These are phyloP conservation scores for Ectropis crepuscularia DNA, from an alignment of 2,888 invertebrate genomes.

Conservation along the genomic window DNA sequence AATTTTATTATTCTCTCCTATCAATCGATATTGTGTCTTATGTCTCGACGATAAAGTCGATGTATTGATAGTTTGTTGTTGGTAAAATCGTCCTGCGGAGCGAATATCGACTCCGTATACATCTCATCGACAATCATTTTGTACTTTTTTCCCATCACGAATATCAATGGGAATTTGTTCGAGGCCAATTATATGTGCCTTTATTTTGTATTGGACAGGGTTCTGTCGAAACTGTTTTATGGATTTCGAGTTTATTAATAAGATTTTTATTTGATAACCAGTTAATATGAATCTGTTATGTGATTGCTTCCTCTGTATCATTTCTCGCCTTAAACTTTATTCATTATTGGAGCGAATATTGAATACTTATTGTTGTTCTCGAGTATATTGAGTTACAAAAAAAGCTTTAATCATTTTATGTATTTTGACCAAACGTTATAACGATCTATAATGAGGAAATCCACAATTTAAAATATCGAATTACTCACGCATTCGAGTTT, in stretches of 20 bases:
- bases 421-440: no score
- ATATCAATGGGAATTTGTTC: constrained; percentile 84
- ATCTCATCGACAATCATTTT: constrained; percentile 79
- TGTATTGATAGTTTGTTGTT: constrained; percentile 40
- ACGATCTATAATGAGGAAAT: neutral
- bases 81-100: constrained; percentile 60
- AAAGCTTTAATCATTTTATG: neutral
- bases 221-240: constrained; percentile 58
- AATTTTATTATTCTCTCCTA: constrained; percentile 43
- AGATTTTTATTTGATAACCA: constrained; percentile 49
- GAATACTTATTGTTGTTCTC: constrained; percentile 26
- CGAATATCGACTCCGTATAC: constrained; percentile 73
- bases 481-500: neutral
- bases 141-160: constrained; percentile 82
- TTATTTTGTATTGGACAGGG: constrained; percentile 67
- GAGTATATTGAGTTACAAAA: constrained; percentile 6
- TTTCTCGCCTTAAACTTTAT: constrained; percentile 23
- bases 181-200: constrained; percentile 78
- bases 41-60: constrained; percentile 16
- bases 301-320: constrained; percentile 36
- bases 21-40: constrained; percentile 47
- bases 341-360: constrained; percentile 12
- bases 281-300: constrained; percentile 42
- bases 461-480: neutral
- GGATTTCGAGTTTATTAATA: constrained; percentile 54